phyloP scores from a whole-genome alignment of 2,797 vertebrate genomes.

The Phataginus tricuspis region DNA sequence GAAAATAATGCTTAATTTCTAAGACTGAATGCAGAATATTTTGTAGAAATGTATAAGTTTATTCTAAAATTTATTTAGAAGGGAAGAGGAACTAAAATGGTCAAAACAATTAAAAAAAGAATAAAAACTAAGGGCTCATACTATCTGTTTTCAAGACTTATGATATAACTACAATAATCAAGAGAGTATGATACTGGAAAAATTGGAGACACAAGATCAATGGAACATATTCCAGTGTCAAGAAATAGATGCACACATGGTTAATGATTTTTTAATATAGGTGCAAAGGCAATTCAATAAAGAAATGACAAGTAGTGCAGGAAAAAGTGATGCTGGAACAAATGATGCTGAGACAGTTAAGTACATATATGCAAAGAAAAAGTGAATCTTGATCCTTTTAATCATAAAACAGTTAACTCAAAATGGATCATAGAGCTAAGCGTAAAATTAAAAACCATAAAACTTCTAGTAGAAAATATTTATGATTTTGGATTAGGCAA shows the following conservation, averaged over 20 bases:
- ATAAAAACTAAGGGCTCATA: neutral
- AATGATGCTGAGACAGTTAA: neutral
- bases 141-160: neutral
- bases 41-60: neutral
- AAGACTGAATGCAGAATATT: neutral
- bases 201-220: neutral
- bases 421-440: neutral
- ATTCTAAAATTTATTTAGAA: neutral
- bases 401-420: neutral
- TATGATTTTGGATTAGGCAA: neutral
- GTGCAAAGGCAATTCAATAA: neutral
- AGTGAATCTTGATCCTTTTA: neutral
- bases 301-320: neutral
- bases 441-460: neutral
- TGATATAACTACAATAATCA: neutral
- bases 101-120: neutral
- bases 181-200: neutral
- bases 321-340: neutral
- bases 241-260: neutral
- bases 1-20: neutral
- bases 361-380: neutral
- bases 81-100: neutral
- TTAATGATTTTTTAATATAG: neutral
- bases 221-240: neutral
- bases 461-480: neutral